phyloP scores from a whole-genome alignment of 1,140 invertebrate genomes.

The Sminthurides bifidus region DNA sequence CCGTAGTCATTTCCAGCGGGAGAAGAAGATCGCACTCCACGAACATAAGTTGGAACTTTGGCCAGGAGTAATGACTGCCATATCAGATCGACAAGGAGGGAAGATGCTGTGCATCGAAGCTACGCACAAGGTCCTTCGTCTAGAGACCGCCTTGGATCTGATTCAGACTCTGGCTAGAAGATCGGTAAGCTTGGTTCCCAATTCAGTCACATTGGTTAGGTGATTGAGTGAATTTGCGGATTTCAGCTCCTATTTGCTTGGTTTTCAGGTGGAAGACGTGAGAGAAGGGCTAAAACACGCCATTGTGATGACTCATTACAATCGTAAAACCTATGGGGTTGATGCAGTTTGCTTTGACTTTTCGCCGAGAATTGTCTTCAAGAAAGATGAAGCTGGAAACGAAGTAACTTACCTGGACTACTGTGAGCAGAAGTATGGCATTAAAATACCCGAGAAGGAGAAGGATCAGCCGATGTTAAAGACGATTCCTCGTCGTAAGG shows the following conservation, averaged over 20 bases:
- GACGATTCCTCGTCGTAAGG: constrained; percentile 9
- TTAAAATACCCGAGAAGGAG: background rate
- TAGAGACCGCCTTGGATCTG: constrained; percentile 46
- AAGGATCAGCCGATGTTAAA: constrained; percentile 15
- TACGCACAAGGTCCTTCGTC: constrained; percentile 58
- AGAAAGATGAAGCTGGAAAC: constrained; percentile 39
- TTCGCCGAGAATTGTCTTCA: constrained; percentile 57
- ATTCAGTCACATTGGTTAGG: background rate
- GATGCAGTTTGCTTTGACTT: constrained; percentile 68
- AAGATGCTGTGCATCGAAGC: constrained; percentile 63
- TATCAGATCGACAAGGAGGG: constrained; percentile 58
- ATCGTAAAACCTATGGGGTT: constrained; percentile 61
- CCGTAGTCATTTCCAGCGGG: too few species aligned
- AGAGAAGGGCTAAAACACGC: constrained; percentile 40
- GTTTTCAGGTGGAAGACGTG: constrained; percentile 34
- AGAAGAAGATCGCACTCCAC: constrained; percentile 36
- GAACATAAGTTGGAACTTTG: constrained; percentile 50
- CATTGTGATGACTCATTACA: constrained; percentile 49
- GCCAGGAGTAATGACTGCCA: constrained; percentile 64
- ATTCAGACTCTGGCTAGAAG: background rate
- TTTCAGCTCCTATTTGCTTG: background rate
- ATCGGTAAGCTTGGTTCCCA: background rate
- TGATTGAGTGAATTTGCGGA: background rate
- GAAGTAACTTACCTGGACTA: constrained; percentile 60
- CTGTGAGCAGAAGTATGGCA: constrained; percentile 45